A percentile compares a stretch with the other conserved stretches of the same genome.
Conservation (phyloP, 1,140 invertebrate genomes). For the Drosophila pseudoobscura region DNA sequence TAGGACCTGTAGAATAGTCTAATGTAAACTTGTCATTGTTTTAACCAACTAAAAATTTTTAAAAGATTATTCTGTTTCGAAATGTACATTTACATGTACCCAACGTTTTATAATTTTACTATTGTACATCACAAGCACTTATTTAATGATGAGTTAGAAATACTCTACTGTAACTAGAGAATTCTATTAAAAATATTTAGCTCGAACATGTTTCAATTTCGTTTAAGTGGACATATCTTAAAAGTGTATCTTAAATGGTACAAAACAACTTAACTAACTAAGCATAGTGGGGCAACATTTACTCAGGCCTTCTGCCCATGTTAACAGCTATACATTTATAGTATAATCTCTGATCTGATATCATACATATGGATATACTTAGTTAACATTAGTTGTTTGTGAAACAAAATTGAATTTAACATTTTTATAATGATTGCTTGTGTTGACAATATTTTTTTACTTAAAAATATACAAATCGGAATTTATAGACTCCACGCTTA, state of each 20-base stretch:
- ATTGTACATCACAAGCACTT: conserved; percentile 27
- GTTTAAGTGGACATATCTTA: conserved; percentile 31
- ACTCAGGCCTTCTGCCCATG: too few species aligned
- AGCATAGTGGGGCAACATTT: too few species aligned
- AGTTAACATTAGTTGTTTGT: too few species aligned
- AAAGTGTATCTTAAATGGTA: neutral
- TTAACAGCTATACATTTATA: too few species aligned
- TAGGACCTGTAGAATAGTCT: conserved; percentile 23
- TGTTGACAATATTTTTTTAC: conserved; percentile 62
- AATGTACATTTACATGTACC: conserved; percentile 11
- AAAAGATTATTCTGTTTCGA: neutral
- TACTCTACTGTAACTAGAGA: conserved; percentile 23
- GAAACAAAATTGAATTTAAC: too few species aligned
- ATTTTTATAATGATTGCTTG: conserved; percentile 49
- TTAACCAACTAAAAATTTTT: conserved; percentile 40
- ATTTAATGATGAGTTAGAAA: neutral
- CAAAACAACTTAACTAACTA: too few species aligned
- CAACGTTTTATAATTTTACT: conserved; percentile 30
- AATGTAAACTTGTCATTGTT: conserved; percentile 16
- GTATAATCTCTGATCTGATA: too few species aligned
- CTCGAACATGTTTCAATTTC: conserved; percentile 83
- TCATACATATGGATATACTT: too few species aligned
- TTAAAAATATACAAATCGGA: conserved; percentile 76
- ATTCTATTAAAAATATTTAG: conserved; percentile 36
- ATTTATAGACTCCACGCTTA: conserved; percentile 91